phyloP scores from a whole-genome alignment of 2,888 invertebrate species.

The Petrophora chlorosata region DNA sequence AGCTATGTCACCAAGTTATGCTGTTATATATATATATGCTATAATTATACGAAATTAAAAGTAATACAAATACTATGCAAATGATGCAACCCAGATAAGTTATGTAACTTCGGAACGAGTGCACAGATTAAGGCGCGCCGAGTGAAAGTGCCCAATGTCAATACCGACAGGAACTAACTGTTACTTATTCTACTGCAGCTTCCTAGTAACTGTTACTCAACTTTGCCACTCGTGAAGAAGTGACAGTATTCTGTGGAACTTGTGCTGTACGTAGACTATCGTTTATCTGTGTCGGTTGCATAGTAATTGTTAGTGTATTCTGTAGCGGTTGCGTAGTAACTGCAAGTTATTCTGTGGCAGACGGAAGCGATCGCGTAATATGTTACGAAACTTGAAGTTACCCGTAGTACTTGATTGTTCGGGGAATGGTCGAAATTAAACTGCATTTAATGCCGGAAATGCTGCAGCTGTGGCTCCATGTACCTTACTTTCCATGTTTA shows the following conservation, averaged over 20 bases:
- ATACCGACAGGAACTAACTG: conserved; percentile 11
- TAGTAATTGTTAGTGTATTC: neutral
- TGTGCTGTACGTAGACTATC: neutral
- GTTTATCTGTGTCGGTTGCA: neutral
- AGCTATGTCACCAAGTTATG: no score
- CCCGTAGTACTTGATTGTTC: conserved; percentile 9
- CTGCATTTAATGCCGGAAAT: conserved; percentile 2
- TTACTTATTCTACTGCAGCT: neutral
- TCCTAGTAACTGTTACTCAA: conserved; percentile 9
- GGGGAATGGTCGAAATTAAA: conserved; percentile 12
- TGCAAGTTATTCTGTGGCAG: conserved; percentile 9
- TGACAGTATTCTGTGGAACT: no score
- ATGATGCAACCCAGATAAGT: conserved; percentile 23
- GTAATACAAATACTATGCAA: conserved; percentile 16
- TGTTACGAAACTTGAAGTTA: conserved; percentile 22
- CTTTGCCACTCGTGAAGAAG: neutral
- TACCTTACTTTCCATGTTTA: neutral
- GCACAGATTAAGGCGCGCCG: conserved; percentile 9
- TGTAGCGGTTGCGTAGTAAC: neutral
- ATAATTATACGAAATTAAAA: no score
- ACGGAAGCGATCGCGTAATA: conserved; percentile 26
- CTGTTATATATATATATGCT: no score
- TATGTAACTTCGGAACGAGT: conserved; percentile 11
- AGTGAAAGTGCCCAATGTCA: conserved; percentile 29
- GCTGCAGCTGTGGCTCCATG: neutral